These are phyloP conservation scores for Lutraria rhynchaena DNA, from an alignment of 1,140 invertebrate species.

Conservation along the genomic window DNA sequence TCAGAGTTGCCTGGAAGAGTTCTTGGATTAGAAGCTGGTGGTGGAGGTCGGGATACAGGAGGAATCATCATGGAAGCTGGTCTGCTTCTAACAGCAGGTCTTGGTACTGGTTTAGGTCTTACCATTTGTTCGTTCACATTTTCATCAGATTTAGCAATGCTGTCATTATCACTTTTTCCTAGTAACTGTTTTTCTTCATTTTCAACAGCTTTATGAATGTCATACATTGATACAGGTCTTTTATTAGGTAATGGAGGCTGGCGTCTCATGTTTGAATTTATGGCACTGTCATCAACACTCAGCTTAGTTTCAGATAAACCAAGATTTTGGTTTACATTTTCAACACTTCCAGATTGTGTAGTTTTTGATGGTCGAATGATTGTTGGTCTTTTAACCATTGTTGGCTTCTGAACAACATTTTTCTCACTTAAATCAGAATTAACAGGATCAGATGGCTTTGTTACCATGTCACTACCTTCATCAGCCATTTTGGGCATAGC, in stretches of 20 bases:
- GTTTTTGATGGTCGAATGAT: slow-evolving; percentile 50
- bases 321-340: slow-evolving; percentile 31
- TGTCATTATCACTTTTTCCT: not conserved
- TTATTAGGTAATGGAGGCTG: slow-evolving; percentile 41
- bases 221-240: slow-evolving; percentile 51
- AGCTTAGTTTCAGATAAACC: not conserved
- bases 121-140: slow-evolving; percentile 18
- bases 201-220: slow-evolving; percentile 21
- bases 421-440: not conserved
- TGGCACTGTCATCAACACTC: slow-evolving; percentile 33
- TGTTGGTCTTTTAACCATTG: slow-evolving; percentile 48
- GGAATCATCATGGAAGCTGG: slow-evolving; percentile 40
- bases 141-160: slow-evolving; percentile 6
- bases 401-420: slow-evolving; percentile 11
- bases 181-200: not conserved
- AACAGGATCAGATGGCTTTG: not conserved
- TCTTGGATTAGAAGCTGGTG: slow-evolving; percentile 14
- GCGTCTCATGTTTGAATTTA: not conserved
- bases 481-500: not conserved
- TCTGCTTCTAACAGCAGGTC: slow-evolving; percentile 34
- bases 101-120: slow-evolving; percentile 27
- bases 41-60: slow-evolving; percentile 29
- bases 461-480: too few relatives aligned
- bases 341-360: slow-evolving; percentile 24
- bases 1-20: not conserved